A percentile compares a stretch with the other conserved stretches of the same genome.
Evolutionary conservation across 2,113 vertebrate genomes (phyloP).

Genomic region (Laticauda colubrina): DNA sequence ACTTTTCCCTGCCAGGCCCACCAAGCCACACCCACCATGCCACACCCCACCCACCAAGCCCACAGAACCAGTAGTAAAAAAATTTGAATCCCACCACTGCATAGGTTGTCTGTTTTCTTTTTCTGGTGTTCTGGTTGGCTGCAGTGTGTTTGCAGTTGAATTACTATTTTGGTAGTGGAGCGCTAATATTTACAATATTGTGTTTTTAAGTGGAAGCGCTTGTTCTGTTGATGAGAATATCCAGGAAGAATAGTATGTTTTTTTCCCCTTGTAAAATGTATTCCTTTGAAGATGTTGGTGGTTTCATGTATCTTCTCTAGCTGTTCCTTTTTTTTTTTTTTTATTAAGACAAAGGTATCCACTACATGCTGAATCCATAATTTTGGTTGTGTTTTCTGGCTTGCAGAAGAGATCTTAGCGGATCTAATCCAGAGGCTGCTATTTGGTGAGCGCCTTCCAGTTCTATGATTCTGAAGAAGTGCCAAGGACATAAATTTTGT

Average conservation of each 20-base stretch:
- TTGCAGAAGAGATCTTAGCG: neutral
- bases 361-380: no score
- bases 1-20: no score
- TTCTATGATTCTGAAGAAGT: neutral
- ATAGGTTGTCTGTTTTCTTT: neutral
- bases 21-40: no score
- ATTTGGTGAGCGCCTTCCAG: neutral
- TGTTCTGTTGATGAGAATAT: neutral
- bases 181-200: neutral
- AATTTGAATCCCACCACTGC: neutral
- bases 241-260: neutral
- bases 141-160: neutral
- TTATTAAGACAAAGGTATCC: no score
- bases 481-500: neutral
- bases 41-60: no score
- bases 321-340: no score
- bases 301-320: no score
- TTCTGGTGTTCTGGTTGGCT: neutral
- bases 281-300: no score
- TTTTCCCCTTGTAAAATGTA: neutral
- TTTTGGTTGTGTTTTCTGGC: neutral
- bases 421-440: neutral
- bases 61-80: no score
- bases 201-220: neutral
- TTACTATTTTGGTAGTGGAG: neutral